A percentile compares a stretch with the other conserved stretches of the same genome.
phyloP scores from a whole-genome alignment of 2,797 vertebrate genomes.

The Siniperca obscura region DNA sequence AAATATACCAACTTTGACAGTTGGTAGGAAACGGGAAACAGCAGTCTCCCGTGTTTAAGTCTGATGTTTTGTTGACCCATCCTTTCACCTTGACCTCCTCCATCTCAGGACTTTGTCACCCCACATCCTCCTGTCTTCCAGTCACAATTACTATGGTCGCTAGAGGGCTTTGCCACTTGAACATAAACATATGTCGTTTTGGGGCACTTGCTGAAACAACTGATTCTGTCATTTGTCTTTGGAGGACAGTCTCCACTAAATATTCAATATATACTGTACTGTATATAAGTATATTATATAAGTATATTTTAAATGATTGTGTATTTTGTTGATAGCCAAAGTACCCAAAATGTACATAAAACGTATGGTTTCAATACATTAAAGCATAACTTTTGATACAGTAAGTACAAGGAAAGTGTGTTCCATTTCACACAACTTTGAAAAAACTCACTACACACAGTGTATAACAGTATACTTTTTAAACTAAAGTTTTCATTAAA shows the following conservation, averaged over 20 bases:
- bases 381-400: not conserved
- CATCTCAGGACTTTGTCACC: not conserved
- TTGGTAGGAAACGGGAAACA: not conserved
- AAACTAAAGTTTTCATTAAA: not conserved
- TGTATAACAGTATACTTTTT: not conserved
- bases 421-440: not conserved
- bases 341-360: not conserved
- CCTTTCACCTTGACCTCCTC: not conserved
- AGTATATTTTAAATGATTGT: not conserved
- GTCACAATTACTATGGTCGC: too few relatives aligned
- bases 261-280: not conserved
- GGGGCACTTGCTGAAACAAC: not conserved
- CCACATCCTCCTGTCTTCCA: too few relatives aligned
- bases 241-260: not conserved
- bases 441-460: not conserved
- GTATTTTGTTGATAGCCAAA: not conserved
- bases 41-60: too few relatives aligned
- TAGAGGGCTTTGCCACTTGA: too few relatives aligned
- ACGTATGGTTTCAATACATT: not conserved
- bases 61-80: not conserved
- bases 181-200: too few relatives aligned
- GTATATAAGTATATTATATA: not conserved
- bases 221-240: constrained; percentile 6
- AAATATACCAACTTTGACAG: not conserved
- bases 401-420: not conserved